Percentiles rank a stretch among this genome's conserved stretches.
Conservation (phyloP, 2,797 vertebrate species). For the Tamandua tetradactyla region DNA sequence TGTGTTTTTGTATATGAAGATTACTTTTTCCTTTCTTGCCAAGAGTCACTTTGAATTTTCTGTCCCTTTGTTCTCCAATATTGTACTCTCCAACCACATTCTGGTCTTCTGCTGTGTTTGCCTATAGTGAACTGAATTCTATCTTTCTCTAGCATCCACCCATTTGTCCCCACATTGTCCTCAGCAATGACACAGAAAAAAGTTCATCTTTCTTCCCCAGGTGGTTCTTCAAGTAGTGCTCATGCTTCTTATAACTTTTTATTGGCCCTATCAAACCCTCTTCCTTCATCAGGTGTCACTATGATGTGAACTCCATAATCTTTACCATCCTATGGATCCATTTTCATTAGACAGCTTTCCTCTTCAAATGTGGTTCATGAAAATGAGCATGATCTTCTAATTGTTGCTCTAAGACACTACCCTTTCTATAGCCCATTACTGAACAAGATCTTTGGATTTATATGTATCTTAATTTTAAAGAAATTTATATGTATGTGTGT, state of each 20-base stretch:
- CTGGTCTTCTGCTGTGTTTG: neutral
- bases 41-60: neutral
- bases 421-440: neutral
- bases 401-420: neutral
- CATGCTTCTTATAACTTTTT: neutral
- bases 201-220: neutral
- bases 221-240: neutral
- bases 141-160: neutral
- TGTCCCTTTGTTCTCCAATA: neutral
- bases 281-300: neutral
- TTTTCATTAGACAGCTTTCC: neutral
- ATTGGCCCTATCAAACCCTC: neutral
- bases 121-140: neutral
- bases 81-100: fast-evolving
- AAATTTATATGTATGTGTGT: neutral
- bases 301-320: no score
- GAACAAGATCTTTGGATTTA: neutral
- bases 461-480: neutral
- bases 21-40: neutral
- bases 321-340: neutral
- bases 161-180: neutral
- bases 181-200: neutral
- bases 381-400: neutral
- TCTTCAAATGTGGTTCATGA: neutral
- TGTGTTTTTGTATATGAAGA: neutral